Evolutionary conservation across 1,140 invertebrate species (phyloP).

Genomic region (Sitobion miscanthi): DNA sequence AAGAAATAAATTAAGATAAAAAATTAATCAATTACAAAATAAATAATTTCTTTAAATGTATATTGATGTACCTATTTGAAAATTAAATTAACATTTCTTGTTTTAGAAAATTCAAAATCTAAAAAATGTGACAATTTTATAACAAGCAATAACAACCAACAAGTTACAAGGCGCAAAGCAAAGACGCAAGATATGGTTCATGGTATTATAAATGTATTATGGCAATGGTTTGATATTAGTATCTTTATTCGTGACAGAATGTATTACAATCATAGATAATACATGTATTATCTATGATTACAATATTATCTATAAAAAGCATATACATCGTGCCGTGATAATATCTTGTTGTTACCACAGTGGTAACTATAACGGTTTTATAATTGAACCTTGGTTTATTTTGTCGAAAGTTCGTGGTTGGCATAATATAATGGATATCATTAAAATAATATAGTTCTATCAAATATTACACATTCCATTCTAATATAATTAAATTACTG

Average conservation of each 20-base stretch:
- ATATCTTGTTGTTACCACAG: conserved; percentile 15
- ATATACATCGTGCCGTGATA: too few species aligned
- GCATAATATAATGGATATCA: conserved; percentile 31
- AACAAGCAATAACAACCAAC: too few species aligned
- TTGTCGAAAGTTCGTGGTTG: conserved; percentile 39
- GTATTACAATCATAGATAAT: too few species aligned
- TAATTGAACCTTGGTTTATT: conserved; percentile 42
- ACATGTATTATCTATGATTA: too few species aligned
- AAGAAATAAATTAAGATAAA: background rate
- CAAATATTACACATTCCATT: conserved; percentile 36
- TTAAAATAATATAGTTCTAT: background rate
- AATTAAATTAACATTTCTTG: background rate
- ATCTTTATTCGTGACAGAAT: too few species aligned
- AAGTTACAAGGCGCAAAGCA: too few species aligned
- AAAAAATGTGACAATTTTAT: background rate
- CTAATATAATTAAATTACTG: background rate
- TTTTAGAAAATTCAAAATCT: background rate
- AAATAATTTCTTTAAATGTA: background rate
- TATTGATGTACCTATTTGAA: background rate
- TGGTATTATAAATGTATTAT: too few species aligned
- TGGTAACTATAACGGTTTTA: conserved; percentile 22
- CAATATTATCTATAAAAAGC: too few species aligned
- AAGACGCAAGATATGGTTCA: too few species aligned
- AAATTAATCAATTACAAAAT: background rate
- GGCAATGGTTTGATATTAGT: too few species aligned